phyloP scores from a whole-genome alignment of 2,797 vertebrate species.

The Nasua narica region DNA sequence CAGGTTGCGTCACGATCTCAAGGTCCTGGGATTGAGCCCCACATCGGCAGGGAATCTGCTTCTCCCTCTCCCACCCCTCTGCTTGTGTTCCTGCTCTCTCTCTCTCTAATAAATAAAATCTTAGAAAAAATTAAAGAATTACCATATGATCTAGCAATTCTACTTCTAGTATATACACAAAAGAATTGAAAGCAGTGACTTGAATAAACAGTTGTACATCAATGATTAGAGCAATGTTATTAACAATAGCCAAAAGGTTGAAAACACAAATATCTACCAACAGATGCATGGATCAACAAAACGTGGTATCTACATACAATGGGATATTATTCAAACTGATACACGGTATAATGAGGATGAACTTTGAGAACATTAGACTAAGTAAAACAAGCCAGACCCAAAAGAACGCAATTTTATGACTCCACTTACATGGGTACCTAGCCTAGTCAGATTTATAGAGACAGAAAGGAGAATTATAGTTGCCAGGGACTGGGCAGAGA shows the following conservation, averaged over 20 bases:
- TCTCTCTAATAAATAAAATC: too few relatives aligned
- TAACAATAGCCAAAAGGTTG: neutral
- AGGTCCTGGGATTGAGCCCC: too few relatives aligned
- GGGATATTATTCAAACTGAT: neutral
- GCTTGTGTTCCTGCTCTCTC: too few relatives aligned
- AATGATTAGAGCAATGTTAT: neutral
- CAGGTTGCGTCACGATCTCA: too few relatives aligned
- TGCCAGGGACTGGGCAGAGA: neutral
- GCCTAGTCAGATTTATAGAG: neutral
- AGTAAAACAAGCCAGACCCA: neutral
- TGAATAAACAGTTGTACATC: neutral
- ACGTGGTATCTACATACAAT: neutral
- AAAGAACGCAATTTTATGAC: neutral
- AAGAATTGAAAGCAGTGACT: neutral
- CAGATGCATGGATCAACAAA: neutral
- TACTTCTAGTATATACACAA: neutral
- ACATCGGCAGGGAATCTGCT: too few relatives aligned
- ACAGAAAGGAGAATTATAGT: neutral
- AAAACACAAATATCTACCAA: neutral
- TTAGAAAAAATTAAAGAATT: neutral
- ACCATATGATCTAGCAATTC: neutral
- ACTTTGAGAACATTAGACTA: neutral
- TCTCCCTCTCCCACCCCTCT: too few relatives aligned
- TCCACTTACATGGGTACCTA: neutral
- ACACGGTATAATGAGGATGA: neutral